Conservation (phyloP, 2,888 invertebrate genomes). For the Troides oblongomaculatus region DNA sequence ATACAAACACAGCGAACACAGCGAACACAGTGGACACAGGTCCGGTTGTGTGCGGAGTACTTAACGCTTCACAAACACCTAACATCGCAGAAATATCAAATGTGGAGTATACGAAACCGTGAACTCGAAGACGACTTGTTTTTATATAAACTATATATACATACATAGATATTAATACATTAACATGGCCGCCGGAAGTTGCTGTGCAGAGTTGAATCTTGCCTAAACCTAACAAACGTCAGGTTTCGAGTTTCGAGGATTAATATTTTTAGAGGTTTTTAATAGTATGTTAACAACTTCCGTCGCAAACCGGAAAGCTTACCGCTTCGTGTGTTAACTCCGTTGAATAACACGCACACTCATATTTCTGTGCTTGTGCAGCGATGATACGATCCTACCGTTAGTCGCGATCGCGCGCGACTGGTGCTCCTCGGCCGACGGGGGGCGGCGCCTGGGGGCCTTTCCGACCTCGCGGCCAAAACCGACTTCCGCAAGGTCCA, state of each 20-base stretch:
- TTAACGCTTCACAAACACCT: constrained; percentile 20
- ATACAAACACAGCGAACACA: neutral
- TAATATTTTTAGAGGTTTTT: constrained; percentile 24
- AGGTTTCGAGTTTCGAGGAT: neutral
- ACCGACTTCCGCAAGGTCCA: constrained; percentile 60
- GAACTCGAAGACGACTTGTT: constrained; percentile 1
- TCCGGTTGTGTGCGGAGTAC: constrained; percentile 12
- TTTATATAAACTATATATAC: neutral
- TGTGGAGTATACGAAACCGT: neutral
- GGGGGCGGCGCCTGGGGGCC: constrained; percentile 52
- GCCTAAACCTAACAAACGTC: neutral
- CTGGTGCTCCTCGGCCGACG: constrained; percentile 62
- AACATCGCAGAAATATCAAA: constrained; percentile 15
- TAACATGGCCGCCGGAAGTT: constrained; percentile 20
- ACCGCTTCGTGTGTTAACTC: constrained; percentile 28
- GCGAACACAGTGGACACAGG: neutral
- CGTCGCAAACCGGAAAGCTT: constrained; percentile 22
- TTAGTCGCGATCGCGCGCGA: constrained; percentile 73
- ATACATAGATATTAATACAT: constrained; percentile 10
- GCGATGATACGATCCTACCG: constrained; percentile 71
- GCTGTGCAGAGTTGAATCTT: neutral
- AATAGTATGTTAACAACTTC: constrained; percentile 16
- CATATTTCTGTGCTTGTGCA: constrained; percentile 68
- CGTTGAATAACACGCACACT: constrained; percentile 35
- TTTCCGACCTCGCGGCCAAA: constrained; percentile 58